These are phyloP conservation scores for Tympanoctomys barrerae DNA, from an alignment of 2,797 vertebrate genomes.

Conservation along the genomic window DNA sequence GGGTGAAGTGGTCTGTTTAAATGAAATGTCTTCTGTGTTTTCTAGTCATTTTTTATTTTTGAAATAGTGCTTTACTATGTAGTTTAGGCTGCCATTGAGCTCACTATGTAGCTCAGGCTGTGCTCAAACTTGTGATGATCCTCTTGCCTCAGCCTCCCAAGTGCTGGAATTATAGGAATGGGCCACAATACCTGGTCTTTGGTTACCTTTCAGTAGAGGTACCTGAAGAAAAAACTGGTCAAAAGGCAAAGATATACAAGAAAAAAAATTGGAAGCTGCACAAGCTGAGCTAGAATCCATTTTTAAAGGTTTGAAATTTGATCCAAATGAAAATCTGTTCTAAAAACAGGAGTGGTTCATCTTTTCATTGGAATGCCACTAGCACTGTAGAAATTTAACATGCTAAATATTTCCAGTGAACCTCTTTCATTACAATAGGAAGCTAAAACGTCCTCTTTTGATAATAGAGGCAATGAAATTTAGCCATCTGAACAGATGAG, in stretches of 20 bases:
- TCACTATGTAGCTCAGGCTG: not conserved
- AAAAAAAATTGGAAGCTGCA: not conserved
- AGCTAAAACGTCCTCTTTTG: slow-evolving; percentile 4
- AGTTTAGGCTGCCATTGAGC: not conserved
- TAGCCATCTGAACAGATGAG: not conserved
- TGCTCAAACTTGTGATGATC: not conserved
- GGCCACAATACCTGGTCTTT: not conserved
- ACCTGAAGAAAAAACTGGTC: not conserved
- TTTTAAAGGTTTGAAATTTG: slow-evolving; percentile 5
- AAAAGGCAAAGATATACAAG: not conserved
- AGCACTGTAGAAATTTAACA: not conserved
- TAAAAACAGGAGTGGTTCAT: not conserved
- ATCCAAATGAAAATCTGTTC: slow-evolving; percentile 38
- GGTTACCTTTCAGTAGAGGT: not conserved
- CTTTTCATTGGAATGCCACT: not conserved
- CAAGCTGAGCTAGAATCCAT: not conserved
- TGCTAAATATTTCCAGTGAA: not conserved
- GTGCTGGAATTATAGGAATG: not conserved
- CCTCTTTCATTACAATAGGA: not conserved
- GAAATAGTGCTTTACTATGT: not conserved
- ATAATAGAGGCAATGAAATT: not conserved
- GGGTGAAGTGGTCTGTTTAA: not conserved
- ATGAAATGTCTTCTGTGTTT: not conserved
- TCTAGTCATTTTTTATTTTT: not conserved
- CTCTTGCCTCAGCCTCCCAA: not conserved